Percentiles rank a stretch among this genome's conserved stretches.
These are phyloP conservation scores for Caenorhabditis plicata DNA, from an alignment of 2,888 invertebrate genomes.

Conservation along the genomic window DNA sequence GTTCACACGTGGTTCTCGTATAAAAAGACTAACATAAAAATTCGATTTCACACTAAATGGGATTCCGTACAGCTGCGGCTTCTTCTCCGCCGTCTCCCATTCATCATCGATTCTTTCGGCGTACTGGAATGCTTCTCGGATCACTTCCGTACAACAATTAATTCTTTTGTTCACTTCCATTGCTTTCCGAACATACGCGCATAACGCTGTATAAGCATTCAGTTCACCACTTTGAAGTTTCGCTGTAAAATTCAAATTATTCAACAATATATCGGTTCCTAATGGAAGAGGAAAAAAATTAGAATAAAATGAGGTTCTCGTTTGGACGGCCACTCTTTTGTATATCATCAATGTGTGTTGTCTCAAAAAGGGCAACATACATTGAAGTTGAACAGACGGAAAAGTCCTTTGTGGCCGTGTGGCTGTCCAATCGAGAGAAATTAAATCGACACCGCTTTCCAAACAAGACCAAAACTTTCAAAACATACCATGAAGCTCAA, in stretches of 20 bases:
- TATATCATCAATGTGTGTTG: too few relatives aligned
- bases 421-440: neutral
- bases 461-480: neutral
- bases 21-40: conserved; percentile 36
- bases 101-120: conserved; percentile 48
- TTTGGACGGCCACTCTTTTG: too few relatives aligned
- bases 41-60: conserved; percentile 65
- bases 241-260: conserved; percentile 35
- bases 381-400: too few relatives aligned
- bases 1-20: too few relatives aligned
- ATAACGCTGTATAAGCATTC: conserved; percentile 50
- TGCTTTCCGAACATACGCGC: conserved; percentile 56
- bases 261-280: neutral
- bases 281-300: neutral
- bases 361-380: too few relatives aligned
- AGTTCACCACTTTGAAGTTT: conserved; percentile 48
- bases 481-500: conserved; percentile 1
- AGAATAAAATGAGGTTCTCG: too few relatives aligned
- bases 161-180: conserved; percentile 51
- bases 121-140: conserved; percentile 47
- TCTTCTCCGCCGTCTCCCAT: conserved; percentile 25
- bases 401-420: too few relatives aligned
- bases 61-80: conserved; percentile 60
- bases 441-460: neutral
- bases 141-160: conserved; percentile 59